Base-by-base conservation (phyloP, 2,888 invertebrate genomes). In the Thysanoteuthis rhombus region DNA sequence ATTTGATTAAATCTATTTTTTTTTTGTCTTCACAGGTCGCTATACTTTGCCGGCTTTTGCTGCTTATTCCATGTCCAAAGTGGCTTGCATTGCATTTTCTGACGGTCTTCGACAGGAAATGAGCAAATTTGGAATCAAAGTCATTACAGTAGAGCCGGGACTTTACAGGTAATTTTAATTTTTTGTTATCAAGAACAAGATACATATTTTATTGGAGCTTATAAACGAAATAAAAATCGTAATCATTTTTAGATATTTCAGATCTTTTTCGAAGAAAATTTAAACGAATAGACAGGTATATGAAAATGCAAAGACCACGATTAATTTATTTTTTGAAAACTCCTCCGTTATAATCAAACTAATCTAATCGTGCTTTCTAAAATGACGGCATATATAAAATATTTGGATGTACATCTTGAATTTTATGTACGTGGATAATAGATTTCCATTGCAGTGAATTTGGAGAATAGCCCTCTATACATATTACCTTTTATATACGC, bases 31-130 rank as follows among this genome's bases (percentile, higher is more conserved):
- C 93, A 94, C 96, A 95, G 97, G 97, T 93, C 95, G 97, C 52
- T 96, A 97, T 93, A 97, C 96, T 5, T 94, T 96, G 42, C 96
- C 96, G 5, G 96, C 96, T 5, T 96, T 96, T 94, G 95, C 96
- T 39, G 96, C 96, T 16, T 96, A 96, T 94, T 96, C 96, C 38
- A 96, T 96, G 96, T 96, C 96, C 6, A 96, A 96, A 94, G 95
- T 95, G 92, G 96, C 96, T 6, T 96, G 96, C 93, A 96, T 96
- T 89, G 96, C 96, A 32, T 96, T 96, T 93, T 96, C 96, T 16
- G 96, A 96, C 90, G 96, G 95, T 6, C 95, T 96, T 5, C 94
- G 96, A 28, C 95, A 95, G 75, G 96, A 96, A 93, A 96, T 96
- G 96, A 95, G 94, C 90, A 96, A 96, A 94, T 96, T 96, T 94